phyloP scores from a whole-genome alignment of 2,797 vertebrate genomes.

The Diceros bicornis region DNA sequence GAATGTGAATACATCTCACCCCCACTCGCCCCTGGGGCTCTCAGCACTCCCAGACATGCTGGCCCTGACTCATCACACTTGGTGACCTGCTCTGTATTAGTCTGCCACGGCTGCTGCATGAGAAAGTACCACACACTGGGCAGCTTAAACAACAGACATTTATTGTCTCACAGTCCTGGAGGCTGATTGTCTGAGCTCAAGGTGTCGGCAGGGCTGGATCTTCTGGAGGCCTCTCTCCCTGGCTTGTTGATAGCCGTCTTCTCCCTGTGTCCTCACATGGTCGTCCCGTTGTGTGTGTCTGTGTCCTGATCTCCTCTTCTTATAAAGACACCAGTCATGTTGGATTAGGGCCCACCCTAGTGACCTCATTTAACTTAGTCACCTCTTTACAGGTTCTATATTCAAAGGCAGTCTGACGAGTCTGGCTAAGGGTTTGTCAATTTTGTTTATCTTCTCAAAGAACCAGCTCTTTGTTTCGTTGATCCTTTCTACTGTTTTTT shows the following conservation, averaged over 20 bases:
- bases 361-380: too few species aligned
- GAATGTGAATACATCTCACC: accelerated
- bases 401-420: too few species aligned
- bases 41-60: background rate
- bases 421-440: too few species aligned
- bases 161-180: background rate
- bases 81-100: background rate
- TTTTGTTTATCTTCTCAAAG: too few species aligned
- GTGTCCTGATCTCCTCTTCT: background rate
- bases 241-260: accelerated
- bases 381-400: background rate
- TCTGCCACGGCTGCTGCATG: background rate
- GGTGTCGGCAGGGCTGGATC: background rate
- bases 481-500: too few species aligned
- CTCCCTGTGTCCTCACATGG: accelerated
- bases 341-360: background rate
- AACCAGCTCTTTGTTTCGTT: too few species aligned
- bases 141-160: accelerated
- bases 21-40: background rate
- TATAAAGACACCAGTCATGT: too few species aligned
- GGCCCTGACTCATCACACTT: background rate
- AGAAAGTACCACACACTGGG: background rate
- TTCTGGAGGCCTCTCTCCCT: background rate
- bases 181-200: background rate
- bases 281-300: accelerated